Percentiles rank a stretch among this genome's conserved stretches.
Evolutionary conservation across 2,888 invertebrate species (phyloP).

Genomic region (Amblyjoppa fuscipennis): DNA sequence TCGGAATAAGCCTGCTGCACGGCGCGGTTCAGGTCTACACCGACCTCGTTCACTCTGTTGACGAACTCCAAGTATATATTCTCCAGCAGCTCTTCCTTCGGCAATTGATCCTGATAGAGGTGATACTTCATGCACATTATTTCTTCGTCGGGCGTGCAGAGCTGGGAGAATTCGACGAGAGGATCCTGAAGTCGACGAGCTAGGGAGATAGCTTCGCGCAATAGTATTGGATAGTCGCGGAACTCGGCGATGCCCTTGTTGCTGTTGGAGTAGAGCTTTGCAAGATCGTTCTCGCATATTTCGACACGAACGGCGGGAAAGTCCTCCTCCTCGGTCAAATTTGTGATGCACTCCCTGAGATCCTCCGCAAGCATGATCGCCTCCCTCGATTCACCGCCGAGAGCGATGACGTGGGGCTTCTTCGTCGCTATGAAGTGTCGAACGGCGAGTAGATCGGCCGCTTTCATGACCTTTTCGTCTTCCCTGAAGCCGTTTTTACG

Average conservation of each 20-base stretch:
- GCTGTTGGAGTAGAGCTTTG: conserved; percentile 96
- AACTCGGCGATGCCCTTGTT: conserved; percentile 95
- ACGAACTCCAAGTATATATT: conserved; percentile 96
- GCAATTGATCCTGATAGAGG: conserved; percentile 91
- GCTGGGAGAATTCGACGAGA: conserved; percentile 96
- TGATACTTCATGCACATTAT: conserved; percentile 97
- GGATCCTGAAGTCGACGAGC: conserved; percentile 98
- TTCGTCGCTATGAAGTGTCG: conserved; percentile 94
- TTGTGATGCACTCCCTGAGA: conserved; percentile 90
- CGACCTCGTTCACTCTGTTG: conserved; percentile 98
- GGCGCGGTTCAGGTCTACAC: conserved; percentile 98
- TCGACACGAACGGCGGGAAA: conserved; percentile 95
- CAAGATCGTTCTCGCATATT: conserved; percentile 96
- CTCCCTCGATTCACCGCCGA: conserved; percentile 96
- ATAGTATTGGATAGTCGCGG: conserved; percentile 95
- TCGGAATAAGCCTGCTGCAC: conserved; percentile 95
- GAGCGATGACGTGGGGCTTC: conserved; percentile 97
- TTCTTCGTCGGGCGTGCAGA: conserved; percentile 98
- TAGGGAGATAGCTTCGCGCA: conserved; percentile 97
- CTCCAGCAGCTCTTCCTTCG: conserved; percentile 94
- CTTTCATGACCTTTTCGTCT: conserved; percentile 89
- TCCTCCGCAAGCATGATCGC: conserved; percentile 93
- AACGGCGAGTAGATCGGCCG: conserved; percentile 89
- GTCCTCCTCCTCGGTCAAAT: conserved; percentile 93
- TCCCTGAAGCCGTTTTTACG: conserved; percentile 91